Percentiles rank a stretch among this genome's conserved stretches.
phyloP scores from a whole-genome alignment of 2,797 vertebrate genomes.

The Pogonophryne albipinna region DNA sequence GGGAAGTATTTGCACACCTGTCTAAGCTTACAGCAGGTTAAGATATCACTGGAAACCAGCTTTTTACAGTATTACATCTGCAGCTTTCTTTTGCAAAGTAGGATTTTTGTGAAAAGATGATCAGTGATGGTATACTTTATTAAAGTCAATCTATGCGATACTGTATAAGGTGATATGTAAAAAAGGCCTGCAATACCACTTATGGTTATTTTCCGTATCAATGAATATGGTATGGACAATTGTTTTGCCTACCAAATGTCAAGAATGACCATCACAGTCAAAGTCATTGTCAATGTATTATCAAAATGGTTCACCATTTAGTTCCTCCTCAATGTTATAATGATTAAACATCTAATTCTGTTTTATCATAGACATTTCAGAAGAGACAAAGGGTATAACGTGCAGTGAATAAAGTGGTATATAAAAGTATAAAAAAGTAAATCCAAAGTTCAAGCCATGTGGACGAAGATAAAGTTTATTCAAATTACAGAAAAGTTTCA shows the following conservation, averaged over 20 bases:
- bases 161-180: not conserved
- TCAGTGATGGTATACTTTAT: not conserved
- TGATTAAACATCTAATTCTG: too few species aligned
- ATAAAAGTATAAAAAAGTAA: not conserved
- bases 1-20: slow-evolving; percentile 20
- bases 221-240: not conserved
- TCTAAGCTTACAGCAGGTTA: not conserved
- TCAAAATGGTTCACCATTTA: not conserved
- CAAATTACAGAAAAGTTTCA: not conserved
- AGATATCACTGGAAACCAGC: not conserved
- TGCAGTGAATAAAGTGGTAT: not conserved
- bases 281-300: not conserved
- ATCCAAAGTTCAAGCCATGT: too few species aligned
- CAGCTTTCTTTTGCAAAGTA: not conserved
- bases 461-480: not conserved
- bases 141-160: not conserved
- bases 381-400: not conserved
- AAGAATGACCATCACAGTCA: not conserved
- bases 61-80: not conserved
- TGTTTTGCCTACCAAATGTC: not conserved
- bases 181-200: not conserved
- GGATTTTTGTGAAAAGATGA: not conserved
- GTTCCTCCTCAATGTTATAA: not conserved
- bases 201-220: too few species aligned
- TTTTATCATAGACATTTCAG: not conserved